phyloP scores from a whole-genome alignment of 2,113 vertebrate genomes.

The human region DNA sequence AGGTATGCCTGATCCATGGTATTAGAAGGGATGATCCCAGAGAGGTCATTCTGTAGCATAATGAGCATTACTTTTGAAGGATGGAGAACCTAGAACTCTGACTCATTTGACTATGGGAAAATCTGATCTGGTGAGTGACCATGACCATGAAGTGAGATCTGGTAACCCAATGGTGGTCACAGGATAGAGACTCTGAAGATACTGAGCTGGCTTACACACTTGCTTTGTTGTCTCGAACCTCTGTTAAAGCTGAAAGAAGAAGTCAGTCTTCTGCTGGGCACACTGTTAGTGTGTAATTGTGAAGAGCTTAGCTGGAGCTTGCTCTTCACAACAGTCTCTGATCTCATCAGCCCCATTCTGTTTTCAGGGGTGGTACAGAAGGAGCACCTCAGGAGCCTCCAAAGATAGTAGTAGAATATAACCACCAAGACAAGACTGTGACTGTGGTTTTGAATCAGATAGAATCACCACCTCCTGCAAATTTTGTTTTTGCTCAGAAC shows the following conservation, averaged over 20 bases:
- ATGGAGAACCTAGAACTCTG: not conserved
- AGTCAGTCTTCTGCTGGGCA: not conserved
- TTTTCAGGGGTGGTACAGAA: not conserved
- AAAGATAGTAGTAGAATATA: not conserved
- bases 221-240: not conserved
- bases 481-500: not conserved
- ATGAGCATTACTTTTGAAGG: not conserved
- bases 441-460: not conserved
- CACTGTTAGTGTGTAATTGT: too few species aligned
- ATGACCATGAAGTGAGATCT: not conserved
- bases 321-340: not conserved
- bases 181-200: not conserved
- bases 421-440: not conserved
- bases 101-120: not conserved
- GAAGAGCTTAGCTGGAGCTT: not conserved
- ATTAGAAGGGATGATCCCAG: too few species aligned
- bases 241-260: not conserved
- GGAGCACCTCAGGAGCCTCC: not conserved
- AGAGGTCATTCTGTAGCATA: too few species aligned
- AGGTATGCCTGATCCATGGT: rapidly evolving
- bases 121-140: not conserved
- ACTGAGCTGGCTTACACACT: not conserved
- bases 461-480: not conserved
- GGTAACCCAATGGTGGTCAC: not conserved
- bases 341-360: not conserved